Base-by-base conservation (phyloP, 2,797 vertebrate species). In the Clamator glandarius region DNA sequence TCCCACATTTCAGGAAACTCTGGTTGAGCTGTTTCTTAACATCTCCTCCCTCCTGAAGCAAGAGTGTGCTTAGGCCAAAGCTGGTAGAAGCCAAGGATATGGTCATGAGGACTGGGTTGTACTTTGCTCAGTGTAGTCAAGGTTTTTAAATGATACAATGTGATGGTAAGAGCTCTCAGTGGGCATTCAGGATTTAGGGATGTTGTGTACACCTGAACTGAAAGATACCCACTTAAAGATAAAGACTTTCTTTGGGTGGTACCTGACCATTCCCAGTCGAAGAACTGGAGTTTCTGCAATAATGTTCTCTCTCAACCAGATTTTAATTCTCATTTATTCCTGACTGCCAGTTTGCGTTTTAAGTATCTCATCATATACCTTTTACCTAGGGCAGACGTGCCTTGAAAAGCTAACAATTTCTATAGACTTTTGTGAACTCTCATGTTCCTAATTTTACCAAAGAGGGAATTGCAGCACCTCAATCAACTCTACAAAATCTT, bases 1-100 rank as follows among this genome's bases (percentile, higher is more conserved):
- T 66, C 61, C 55, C 69, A 26, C 35, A 66, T 63, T 62, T 85
- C 87, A 78, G 93, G 93, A 96, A 96, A 61, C 63, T 84, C 72
- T 52, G 57, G 17, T 70, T 90, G 67, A 84, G 44, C 29, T 0
- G 3, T 97, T 91, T 93, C 94, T 79, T 91, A 86, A 94, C 28
- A n/a, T 14, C 28, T 96, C 83, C 80, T 41, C 23, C n/a, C 21
- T 73, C 73, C 31, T 59, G 28, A 75, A 82, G 23, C 12, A 42
- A 62, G 28, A 46, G 9, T 11, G 15, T 14, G 1, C 15, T 62
- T 42, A 19, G 35, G 69, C 69, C 39, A 35, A 59, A 78, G 84
- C 15, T 41, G 12, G 28, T 42, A 18, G 31, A 39, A 80, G 25
- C 6, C 7, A 54, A 64, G 33, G 57, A 23, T 31, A 6, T 1